Evolutionary conservation across 92 coral and sea anemone species (phyloP), one percentile per base, ranked within the genome.

Genomic region (Porites cylindrica): DNA sequence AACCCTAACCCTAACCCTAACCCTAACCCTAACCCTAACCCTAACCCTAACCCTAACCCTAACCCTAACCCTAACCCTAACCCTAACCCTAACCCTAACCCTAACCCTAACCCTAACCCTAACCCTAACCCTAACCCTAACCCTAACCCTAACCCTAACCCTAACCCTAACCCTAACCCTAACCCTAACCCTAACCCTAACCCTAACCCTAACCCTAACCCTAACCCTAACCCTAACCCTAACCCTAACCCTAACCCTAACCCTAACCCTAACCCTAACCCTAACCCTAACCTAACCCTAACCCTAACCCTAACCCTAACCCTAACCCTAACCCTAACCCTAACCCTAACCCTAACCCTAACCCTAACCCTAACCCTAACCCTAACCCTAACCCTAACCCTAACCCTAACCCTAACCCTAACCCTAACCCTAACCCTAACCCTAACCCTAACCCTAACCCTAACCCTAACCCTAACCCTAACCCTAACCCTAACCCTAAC

Each of bases 21-120:
- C 29, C 29, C 29, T 26, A 26, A 26, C 29, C n/a, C n/a, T n/a
- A n/a, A 68, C 86, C 75, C 73, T 54, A 68, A 82, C 86, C 86
- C 86, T 82, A 67, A 67, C 86, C 86, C 86, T 82, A 67, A 70
- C 86, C 86, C 77, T 70, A 82, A 82, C 86, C 86, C 86, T 82
- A 67, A 67, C 86, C 86, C 86, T 82, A 67, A 70, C 86, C 26
- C 77, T 70, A 82, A 82, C 86, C 86, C 86, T 70, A 82, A 67
- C 77, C 81, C 81, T 70, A 82, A 67, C 86, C 86, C 78, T 82
- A 67, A 82, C 86, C 86, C 86, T 82, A 82, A 82, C 86, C 86
- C 86, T 82, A 26, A 26, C 29, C 29, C 29, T 26, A 26, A 26
- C 29, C 29, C 29, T 26, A 26, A 26, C 29, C 29, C 29, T 26